Percentiles rank a stretch among this genome's conserved stretches.
Evolutionary conservation across 2,888 invertebrate genomes (phyloP).

Genomic region (Synergus japonicus): DNA sequence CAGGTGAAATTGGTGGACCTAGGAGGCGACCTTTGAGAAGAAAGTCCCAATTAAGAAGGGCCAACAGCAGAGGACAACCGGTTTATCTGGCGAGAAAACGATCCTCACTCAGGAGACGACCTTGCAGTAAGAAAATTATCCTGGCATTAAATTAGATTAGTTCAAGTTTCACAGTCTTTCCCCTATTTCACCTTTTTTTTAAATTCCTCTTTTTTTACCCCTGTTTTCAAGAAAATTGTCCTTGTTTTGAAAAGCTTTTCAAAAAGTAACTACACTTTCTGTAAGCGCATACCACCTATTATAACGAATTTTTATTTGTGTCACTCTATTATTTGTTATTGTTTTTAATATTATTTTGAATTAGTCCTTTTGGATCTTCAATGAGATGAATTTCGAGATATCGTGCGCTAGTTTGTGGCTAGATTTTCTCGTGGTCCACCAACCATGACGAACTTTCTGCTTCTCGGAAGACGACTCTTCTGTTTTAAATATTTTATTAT

Average conservation of each 20-base stretch:
- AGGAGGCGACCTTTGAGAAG: slow-evolving; percentile 71
- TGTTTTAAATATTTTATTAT: slow-evolving; percentile 13
- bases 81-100: slow-evolving; percentile 74
- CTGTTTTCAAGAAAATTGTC: too few species aligned
- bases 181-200: too few species aligned
- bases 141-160: not conserved
- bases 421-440: slow-evolving; percentile 8
- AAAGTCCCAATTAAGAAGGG: slow-evolving; percentile 70
- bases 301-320: too few species aligned
- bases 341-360: too few species aligned
- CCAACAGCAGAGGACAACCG: slow-evolving; percentile 69
- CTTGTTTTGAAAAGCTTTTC: not conserved
- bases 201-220: too few species aligned
- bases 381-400: not conserved
- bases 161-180: too few species aligned
- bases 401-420: not conserved
- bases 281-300: too few species aligned
- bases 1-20: slow-evolving; percentile 54
- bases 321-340: too few species aligned
- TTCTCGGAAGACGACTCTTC: not conserved
- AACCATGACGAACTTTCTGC: slow-evolving; percentile 21
- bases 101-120: slow-evolving; percentile 73
- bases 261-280: not conserved
- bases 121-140: slow-evolving; percentile 68
- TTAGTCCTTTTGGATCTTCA: too few species aligned